Conservation (phyloP, 1,140 invertebrate genomes). For the Drosophila albomicans region DNA sequence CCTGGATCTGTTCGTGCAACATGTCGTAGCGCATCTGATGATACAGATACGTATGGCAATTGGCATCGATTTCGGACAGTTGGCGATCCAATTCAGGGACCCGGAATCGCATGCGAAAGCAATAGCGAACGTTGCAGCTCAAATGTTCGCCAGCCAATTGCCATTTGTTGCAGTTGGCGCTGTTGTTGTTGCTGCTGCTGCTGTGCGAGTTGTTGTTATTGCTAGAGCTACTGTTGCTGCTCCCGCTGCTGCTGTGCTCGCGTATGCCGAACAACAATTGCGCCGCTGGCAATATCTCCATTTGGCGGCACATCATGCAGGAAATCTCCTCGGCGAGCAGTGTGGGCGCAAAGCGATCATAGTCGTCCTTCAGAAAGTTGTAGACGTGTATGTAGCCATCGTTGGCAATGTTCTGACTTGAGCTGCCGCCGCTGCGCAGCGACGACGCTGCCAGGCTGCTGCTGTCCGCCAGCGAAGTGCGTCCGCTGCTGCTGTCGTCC, state of each 20-base stretch:
- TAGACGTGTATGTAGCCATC: slow-evolving; percentile 57
- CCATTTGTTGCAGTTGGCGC: slow-evolving; percentile 89
- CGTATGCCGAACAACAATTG: slow-evolving; percentile 91
- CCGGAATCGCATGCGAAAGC: slow-evolving; percentile 92
- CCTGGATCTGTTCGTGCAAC: slow-evolving; percentile 90
- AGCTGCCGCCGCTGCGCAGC: slow-evolving; percentile 60
- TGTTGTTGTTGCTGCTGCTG: slow-evolving; percentile 3
- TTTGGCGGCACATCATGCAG: slow-evolving; percentile 88
- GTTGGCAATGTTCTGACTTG: slow-evolving; percentile 55
- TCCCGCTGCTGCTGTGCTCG: slow-evolving; percentile 42
- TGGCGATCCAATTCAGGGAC: slow-evolving; percentile 86
- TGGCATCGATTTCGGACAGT: slow-evolving; percentile 89
- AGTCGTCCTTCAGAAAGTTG: slow-evolving; percentile 29
- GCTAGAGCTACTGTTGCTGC: neutral
- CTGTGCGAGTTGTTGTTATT: slow-evolving; percentile 3
- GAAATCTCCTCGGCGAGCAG: slow-evolving; percentile 89
- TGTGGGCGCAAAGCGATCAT: slow-evolving; percentile 29
- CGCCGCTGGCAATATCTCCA: slow-evolving; percentile 90
- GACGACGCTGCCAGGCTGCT: slow-evolving; percentile 63
- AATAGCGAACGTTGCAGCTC: slow-evolving; percentile 87
- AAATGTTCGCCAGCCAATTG: slow-evolving; percentile 86
- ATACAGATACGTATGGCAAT: slow-evolving; percentile 94
- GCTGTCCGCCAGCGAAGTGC: slow-evolving; percentile 63
- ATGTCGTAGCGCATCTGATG: slow-evolving; percentile 93
- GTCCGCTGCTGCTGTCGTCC: slow-evolving; percentile 71